Evolutionary conservation across 2,113 vertebrate genomes (phyloP).

Genomic region (Ciconia boyciana): DNA sequence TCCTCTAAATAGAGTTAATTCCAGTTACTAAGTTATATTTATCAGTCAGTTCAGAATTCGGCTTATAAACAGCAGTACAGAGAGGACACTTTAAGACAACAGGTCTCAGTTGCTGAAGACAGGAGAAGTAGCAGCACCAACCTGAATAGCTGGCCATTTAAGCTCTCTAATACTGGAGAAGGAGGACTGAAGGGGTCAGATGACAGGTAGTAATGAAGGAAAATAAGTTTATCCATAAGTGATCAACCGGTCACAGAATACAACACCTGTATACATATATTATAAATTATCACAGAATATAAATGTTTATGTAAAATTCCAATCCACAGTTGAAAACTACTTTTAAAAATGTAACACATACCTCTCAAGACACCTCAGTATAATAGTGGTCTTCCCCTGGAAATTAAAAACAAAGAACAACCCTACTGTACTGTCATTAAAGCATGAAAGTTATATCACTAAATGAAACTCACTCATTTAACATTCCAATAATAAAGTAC

Average conservation of each 20-base stretch:
- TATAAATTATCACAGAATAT: neutral
- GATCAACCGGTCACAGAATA: neutral
- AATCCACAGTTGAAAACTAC: neutral
- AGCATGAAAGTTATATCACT: conserved; percentile 19
- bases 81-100: neutral
- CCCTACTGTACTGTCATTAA: conserved; percentile 21
- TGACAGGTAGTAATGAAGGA: neutral
- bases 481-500: conserved; percentile 33
- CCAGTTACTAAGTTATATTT: neutral
- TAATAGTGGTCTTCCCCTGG: conserved; percentile 92
- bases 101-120: neutral
- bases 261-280: neutral
- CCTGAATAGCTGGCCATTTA: neutral
- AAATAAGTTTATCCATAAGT: neutral
- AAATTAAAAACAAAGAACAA: conserved; percentile 62
- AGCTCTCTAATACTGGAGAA: neutral
- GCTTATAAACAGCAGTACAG: neutral
- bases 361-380: conserved; percentile 93
- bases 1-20: neutral
- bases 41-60: neutral
- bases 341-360: conserved; percentile 59
- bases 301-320: neutral
- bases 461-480: conserved; percentile 42
- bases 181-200: neutral
- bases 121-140: neutral